Conservation (phyloP, 2,797 vertebrate species). For the Rallus crepitans region DNA sequence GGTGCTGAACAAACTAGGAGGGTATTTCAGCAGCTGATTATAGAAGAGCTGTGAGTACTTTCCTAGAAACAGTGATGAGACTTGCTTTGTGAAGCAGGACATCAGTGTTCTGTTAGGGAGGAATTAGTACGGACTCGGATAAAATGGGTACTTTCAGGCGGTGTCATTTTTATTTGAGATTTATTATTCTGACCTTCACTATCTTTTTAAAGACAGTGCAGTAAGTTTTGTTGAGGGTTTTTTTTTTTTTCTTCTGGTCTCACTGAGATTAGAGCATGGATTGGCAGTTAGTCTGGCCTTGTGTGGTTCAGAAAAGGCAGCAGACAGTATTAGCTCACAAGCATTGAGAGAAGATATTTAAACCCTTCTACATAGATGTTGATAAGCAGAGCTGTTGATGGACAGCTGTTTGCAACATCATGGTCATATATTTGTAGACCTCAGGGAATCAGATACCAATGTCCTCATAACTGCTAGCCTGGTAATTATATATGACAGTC, state of each 20-base stretch:
- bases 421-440: conserved; percentile 49
- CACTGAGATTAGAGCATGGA: neutral
- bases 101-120: neutral
- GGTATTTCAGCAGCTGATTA: conserved; percentile 1
- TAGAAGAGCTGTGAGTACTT: neutral
- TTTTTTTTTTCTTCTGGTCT: neutral
- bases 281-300: neutral
- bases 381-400: conserved; percentile 54
- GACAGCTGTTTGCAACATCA: conserved; percentile 39
- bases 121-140: neutral
- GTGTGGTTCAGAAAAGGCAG: neutral
- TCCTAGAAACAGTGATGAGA: neutral
- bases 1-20: neutral
- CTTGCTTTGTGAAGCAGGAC: neutral
- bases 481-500: conserved; percentile 65
- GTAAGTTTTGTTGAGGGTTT: neutral
- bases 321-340: neutral
- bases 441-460: conserved; percentile 48
- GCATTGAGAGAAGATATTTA: neutral
- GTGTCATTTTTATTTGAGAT: conserved; percentile 33
- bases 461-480: conserved; percentile 33
- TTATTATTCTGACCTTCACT: conserved; percentile 43
- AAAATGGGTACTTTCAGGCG: conserved; percentile 11
- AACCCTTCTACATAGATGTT: neutral
- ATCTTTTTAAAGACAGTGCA: neutral